A percentile compares a stretch with the other conserved stretches of the same genome.
Conservation (phyloP, 2,888 invertebrate species). For the Prostheceraeus crozeri region DNA sequence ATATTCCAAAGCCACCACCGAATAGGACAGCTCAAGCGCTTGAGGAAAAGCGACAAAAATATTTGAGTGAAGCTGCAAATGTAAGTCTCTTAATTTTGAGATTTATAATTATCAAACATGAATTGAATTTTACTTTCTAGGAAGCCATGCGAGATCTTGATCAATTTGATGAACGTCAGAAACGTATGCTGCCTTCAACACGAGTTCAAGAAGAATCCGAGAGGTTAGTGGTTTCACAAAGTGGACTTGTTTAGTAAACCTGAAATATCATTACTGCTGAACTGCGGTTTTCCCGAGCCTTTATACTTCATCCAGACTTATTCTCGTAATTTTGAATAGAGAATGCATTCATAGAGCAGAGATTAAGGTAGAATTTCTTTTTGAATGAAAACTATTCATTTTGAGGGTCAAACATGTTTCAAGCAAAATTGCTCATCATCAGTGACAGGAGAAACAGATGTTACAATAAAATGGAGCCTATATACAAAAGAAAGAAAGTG, state of each 20-base stretch:
- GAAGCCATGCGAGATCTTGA: constrained; percentile 48
- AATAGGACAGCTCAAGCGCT: constrained; percentile 48
- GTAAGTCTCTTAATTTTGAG: constrained; percentile 44
- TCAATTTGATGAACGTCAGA: constrained; percentile 53
- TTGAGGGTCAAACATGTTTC: too few relatives aligned
- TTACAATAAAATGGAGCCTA: too few relatives aligned
- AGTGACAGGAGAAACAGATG: too few relatives aligned
- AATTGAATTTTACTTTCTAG: constrained; percentile 41
- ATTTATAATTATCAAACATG: constrained; percentile 42
- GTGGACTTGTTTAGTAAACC: constrained; percentile 13
- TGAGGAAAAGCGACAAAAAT: constrained; percentile 26
- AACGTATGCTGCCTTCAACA: constrained; percentile 46
- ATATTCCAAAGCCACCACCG: constrained; percentile 54
- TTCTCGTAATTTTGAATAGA: too few relatives aligned
- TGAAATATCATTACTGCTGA: too few relatives aligned
- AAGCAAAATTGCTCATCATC: too few relatives aligned
- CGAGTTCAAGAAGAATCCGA: constrained; percentile 26
- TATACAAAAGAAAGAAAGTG: too few relatives aligned
- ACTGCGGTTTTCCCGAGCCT: too few relatives aligned
- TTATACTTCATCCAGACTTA: too few relatives aligned
- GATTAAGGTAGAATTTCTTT: too few relatives aligned
- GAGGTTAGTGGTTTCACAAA: constrained; percentile 12
- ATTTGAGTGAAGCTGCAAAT: constrained; percentile 40
- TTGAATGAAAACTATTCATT: too few relatives aligned
- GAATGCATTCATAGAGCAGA: too few relatives aligned